Evolutionary conservation across 2,797 vertebrate species (phyloP), one percentile per base, ranked within the genome.

Genomic region (Clarias fuscus): DNA sequence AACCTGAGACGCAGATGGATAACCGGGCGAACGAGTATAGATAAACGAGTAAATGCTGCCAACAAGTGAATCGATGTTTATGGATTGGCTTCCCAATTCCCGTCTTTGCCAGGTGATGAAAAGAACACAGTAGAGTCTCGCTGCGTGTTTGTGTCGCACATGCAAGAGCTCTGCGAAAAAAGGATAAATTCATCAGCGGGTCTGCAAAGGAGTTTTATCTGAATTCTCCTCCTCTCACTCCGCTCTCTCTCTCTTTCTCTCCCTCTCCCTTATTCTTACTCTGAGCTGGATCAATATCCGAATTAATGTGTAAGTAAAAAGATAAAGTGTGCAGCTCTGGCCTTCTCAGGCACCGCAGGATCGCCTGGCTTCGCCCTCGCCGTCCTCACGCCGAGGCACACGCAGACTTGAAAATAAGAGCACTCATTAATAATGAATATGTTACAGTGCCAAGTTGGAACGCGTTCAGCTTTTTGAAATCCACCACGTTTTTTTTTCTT

Each of bases 41-140:
- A 93, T 93, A 92, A 94, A 94, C 90, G 90, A 94, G 91, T 93
- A 93, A 94, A 90, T 89, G 90, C 89, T 88, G 90, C 92, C 84
- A 88, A 93, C 92, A 91, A 91, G 90, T 89, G 93, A 94, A 94
- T 95, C 93, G 78, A 93, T 95, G 92, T 90, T 91, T 94, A 94
- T 93, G 91, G 93, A 94, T 94, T 2, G 87, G 78, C 88, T 90
- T 90, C 89, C 89, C 84, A 88, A 90, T 91, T 90, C 92, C 86
- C 87, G 90, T 92, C 90, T 90, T 20, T 33, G 86, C 91, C 89
- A 85, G 72, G 88, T 73, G 89, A 91, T 65, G 61, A 65, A 80
- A 64, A 24, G 27, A 75, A 75, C n/a, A 30, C n/a, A 4, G 20
- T 30, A 61, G 48, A 13, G 58, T 10, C 71, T 73, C 53, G 2